Base-by-base conservation (phyloP, 2,113 vertebrate genomes). In the Hypanus sabinus region DNA sequence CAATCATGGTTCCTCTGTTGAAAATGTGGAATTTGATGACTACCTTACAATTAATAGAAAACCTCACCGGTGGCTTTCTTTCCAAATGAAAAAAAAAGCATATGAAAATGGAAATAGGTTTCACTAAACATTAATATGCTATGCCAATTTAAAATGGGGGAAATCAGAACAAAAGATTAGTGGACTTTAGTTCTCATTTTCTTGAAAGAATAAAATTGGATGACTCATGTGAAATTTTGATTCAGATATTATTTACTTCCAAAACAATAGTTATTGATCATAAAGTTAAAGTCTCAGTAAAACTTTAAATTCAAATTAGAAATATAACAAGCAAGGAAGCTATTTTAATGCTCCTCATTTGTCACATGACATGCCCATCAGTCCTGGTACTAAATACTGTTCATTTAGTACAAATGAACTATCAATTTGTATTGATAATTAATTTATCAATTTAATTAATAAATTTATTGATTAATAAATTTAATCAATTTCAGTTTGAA, bases 221-320 rank as follows among this genome's bases (percentile, higher is more conserved):
- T 71, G 70, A 92, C 33, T 71, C 5, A n/a, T 71, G 65, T 20
- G 70, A 33, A 92, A n/a, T 20, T 36, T 33, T 92, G 11, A 11
- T 36, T 92, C 62, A 68, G 9, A 38, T 71, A 70, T n/a, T 3
- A 30, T 92, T 65, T 92, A 70, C 24, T 92, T 92, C 18, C 46
- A 46, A 3, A 46, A 46, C 46, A 46, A 46, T 46, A 46, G 46
- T 46, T 46, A 46, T 46, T 46, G 46, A 46, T 46, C 46, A 46
- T 46, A 46, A 46, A 46, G 33, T 65, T 33, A 16, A 91, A 91
- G n/a, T 65, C 18, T 85, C 65, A 62, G 60, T 65, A 62, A 60
- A 87, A 27, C 57, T 62, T 90, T 70, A 92, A n/a, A 92, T 38
- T 70, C 30, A 92, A 92, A 92, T 60, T 27, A 60, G 14, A 92